Conservation (phyloP, 2,888 invertebrate species). For the Harpalus rufipes region DNA sequence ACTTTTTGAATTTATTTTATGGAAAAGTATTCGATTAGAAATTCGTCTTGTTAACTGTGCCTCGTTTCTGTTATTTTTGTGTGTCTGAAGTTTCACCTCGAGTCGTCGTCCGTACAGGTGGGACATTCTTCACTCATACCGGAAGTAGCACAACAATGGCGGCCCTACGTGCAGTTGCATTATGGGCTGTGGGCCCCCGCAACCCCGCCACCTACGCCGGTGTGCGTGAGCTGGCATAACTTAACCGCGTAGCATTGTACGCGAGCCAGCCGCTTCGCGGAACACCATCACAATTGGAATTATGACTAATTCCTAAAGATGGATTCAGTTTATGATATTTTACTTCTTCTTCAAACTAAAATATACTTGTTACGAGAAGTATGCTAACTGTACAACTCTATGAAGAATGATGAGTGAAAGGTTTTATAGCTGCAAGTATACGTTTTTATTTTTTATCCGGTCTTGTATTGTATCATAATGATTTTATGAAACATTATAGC, state of each 20-base stretch:
- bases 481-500: too few relatives aligned
- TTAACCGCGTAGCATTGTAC: conserved; percentile 68
- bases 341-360: too few relatives aligned
- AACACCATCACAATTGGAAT: conserved; percentile 36
- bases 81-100: neutral
- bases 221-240: conserved; percentile 71
- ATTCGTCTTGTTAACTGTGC: too few relatives aligned
- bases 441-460: too few relatives aligned
- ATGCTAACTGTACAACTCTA: too few relatives aligned
- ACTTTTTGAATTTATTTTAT: too few relatives aligned
- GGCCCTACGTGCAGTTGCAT: conserved; percentile 75
- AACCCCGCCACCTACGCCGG: conserved; percentile 69
- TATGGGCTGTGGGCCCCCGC: conserved; percentile 72
- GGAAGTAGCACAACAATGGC: conserved; percentile 75
- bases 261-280: conserved; percentile 18
- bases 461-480: too few relatives aligned
- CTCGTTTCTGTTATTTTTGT: neutral
- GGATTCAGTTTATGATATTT: conserved; percentile 4
- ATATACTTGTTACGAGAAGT: too few relatives aligned
- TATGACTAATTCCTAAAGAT: conserved; percentile 41
- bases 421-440: too few relatives aligned
- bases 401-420: too few relatives aligned
- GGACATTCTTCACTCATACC: conserved; percentile 71
- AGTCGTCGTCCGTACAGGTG: conserved; percentile 56
- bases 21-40: too few relatives aligned